Conservation (phyloP, 2,113 vertebrate genomes). For the Paedocypris sp. region DNA sequence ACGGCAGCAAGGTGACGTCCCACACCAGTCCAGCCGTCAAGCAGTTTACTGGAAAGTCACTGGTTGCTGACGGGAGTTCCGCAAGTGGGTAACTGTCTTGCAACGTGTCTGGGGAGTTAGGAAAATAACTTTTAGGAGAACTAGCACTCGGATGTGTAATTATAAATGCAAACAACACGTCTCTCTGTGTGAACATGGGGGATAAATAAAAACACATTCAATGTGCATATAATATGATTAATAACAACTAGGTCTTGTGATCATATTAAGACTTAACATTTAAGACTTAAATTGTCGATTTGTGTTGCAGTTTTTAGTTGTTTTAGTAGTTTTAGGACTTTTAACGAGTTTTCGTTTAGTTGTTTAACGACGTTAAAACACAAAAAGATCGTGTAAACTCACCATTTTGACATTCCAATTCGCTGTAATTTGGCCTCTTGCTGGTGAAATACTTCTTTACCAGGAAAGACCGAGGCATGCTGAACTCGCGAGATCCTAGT, state of each 20-base stretch:
- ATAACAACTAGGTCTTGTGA: too few species aligned
- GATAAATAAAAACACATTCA: too few species aligned
- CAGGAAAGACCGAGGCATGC: slow-evolving; percentile 90
- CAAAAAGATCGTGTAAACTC: too few species aligned
- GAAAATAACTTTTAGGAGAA: too few species aligned
- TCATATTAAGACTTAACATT: too few species aligned
- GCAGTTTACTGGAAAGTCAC: slow-evolving; percentile 55
- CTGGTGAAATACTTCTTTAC: slow-evolving; percentile 86
- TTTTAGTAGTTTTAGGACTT: background rate
- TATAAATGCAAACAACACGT: too few species aligned
- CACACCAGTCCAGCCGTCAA: slow-evolving; percentile 76
- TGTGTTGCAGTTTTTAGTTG: too few species aligned
- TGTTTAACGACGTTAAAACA: too few species aligned
- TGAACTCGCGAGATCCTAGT: slow-evolving; percentile 33
- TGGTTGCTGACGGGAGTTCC: slow-evolving; percentile 48
- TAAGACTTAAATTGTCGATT: too few species aligned
- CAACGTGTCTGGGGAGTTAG: slow-evolving; percentile 52
- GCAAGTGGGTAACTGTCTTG: slow-evolving; percentile 70
- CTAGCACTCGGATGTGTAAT: too few species aligned
- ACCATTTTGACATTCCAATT: slow-evolving; percentile 83
- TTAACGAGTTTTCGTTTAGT: background rate
- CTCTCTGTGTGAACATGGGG: too few species aligned
- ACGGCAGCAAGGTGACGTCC: slow-evolving; percentile 73
- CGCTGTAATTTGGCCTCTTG: slow-evolving; percentile 93
- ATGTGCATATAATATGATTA: too few species aligned